These are phyloP conservation scores for Antennarius maculatus DNA, from an alignment of 2,797 vertebrate species.

Conservation along the genomic window DNA sequence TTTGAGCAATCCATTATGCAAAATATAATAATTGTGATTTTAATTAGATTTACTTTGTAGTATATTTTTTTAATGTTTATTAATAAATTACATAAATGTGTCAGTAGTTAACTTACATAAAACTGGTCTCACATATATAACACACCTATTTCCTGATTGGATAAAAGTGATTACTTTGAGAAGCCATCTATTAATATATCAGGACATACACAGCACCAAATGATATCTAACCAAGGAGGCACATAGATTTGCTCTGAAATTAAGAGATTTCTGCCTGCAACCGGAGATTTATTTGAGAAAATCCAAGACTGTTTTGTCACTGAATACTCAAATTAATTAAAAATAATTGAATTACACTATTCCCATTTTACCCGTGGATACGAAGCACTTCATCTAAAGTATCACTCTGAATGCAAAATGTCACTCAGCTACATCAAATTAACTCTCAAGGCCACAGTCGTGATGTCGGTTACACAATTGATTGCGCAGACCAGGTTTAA, in stretches of 20 bases:
- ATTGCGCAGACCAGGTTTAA: not conserved
- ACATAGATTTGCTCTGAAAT: not conserved
- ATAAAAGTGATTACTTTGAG: no score
- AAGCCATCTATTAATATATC: not conserved
- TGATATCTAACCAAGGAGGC: constrained; percentile 3
- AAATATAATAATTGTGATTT: no score
- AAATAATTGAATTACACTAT: not conserved
- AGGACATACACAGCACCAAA: constrained; percentile 1
- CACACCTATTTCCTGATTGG: not conserved
- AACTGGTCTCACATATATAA: not conserved
- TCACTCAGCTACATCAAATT: not conserved
- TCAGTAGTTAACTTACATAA: not conserved
- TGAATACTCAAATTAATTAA: constrained; percentile 7
- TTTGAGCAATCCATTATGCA: no score
- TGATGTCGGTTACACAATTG: not conserved
- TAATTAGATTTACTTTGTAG: no score
- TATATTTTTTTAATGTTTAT: no score
- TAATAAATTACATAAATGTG: not conserved
- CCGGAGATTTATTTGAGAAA: constrained; percentile 2
- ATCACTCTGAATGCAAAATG: not conserved
- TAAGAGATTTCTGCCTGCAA: constrained; percentile 3
- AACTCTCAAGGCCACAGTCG: not conserved
- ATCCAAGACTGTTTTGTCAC: not conserved
- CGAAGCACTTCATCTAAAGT: constrained; percentile 1
- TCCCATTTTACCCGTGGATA: not conserved